phyloP scores from a whole-genome alignment of 2,888 invertebrate species.

The Lycocerus yunnanus region DNA sequence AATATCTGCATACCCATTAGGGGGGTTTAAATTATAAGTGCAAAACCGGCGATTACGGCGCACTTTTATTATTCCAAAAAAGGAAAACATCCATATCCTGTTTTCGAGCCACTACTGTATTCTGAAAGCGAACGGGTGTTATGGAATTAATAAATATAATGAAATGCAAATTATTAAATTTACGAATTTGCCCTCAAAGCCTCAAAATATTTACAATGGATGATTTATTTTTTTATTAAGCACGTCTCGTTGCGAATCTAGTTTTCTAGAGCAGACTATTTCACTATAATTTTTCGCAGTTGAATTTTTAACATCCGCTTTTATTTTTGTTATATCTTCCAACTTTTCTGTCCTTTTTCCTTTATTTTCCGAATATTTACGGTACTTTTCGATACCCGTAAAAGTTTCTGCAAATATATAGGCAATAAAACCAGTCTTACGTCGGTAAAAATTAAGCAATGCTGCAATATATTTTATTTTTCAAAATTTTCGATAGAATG shows the following conservation, averaged over 20 bases:
- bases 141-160: not conserved
- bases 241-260: not conserved
- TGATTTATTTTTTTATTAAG: not conserved
- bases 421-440: not conserved
- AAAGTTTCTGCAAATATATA: not conserved
- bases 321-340: not conserved
- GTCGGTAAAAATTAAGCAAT: not conserved
- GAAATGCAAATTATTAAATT: not conserved
- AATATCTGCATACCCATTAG: no score
- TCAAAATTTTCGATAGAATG: not conserved
- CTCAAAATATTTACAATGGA: not conserved
- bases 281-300: not conserved
- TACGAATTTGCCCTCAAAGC: not conserved
- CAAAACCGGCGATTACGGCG: not conserved
- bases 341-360: not conserved
- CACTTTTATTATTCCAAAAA: not conserved
- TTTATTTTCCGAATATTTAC: not conserved
- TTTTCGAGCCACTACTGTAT: not conserved
- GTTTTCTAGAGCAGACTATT: not conserved
- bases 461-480: not conserved
- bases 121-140: not conserved
- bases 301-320: not conserved
- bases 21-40: not conserved
- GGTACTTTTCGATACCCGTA: not conserved
- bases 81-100: not conserved